A percentile compares a stretch with the other conserved stretches of the same genome.
Evolutionary conservation across 2,797 vertebrate species (phyloP).

Genomic region (Harpagifer antarcticus): DNA sequence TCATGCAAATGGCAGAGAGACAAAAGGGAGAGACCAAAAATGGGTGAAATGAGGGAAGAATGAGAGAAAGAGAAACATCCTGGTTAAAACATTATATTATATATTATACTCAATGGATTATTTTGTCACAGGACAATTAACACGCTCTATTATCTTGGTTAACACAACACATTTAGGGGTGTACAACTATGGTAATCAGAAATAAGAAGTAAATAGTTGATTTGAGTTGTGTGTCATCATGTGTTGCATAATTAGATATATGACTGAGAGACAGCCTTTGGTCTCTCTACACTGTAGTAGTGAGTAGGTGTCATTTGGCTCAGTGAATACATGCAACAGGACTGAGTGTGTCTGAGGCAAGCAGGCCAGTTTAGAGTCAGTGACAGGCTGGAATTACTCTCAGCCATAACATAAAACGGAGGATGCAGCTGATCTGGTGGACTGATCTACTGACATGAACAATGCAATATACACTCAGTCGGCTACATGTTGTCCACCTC

Average conservation of each 20-base stretch:
- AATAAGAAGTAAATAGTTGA: conserved; percentile 20
- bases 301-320: conserved; percentile 36
- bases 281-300: conserved; percentile 21
- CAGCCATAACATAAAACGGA: conserved; percentile 31
- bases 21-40: conserved; percentile 56
- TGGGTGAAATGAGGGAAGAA: conserved; percentile 57
- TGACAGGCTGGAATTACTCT: conserved; percentile 50
- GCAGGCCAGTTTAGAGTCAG: conserved; percentile 44
- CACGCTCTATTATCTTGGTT: background rate
- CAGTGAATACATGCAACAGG: conserved; percentile 56
- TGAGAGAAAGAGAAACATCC: conserved; percentile 74
- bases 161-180: background rate
- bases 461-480: background rate
- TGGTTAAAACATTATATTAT: conserved; percentile 35
- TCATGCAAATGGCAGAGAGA: conserved; percentile 37
- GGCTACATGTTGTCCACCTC: background rate
- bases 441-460: background rate
- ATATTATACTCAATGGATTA: background rate
- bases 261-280: conserved; percentile 13
- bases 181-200: conserved; percentile 16
- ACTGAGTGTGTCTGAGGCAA: conserved; percentile 40
- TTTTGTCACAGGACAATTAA: conserved; percentile 5
- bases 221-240: conserved; percentile 11
- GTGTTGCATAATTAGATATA: conserved; percentile 19
- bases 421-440: conserved; percentile 10